phyloP scores from a whole-genome alignment of 2,113 vertebrate species.

The Terrapene triunguis region DNA sequence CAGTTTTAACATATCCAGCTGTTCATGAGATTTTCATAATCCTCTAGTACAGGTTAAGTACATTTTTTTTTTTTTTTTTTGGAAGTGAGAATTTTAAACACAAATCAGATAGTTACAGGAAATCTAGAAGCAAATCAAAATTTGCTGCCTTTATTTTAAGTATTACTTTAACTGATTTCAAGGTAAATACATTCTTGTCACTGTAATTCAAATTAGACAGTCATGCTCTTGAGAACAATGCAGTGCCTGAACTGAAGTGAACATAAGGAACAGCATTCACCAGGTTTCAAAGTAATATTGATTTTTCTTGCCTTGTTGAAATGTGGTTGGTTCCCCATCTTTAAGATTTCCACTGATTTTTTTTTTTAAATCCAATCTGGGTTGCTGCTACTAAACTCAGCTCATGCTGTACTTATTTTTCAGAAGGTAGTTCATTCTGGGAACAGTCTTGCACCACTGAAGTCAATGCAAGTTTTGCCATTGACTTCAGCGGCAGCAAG shows the following conservation, averaged over 20 bases:
- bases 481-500: neutral
- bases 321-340: neutral
- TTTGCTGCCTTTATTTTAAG: neutral
- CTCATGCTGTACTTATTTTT: neutral
- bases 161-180: neutral
- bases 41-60: neutral
- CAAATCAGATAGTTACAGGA: neutral
- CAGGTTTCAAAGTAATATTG: neutral
- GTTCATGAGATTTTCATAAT: neutral
- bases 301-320: neutral
- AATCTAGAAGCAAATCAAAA: neutral
- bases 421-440: neutral
- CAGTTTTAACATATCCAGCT: neutral
- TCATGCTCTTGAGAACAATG: accelerated
- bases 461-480: neutral
- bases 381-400: neutral
- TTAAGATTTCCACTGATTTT: neutral
- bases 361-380: neutral
- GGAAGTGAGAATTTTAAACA: neutral
- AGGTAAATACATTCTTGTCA: accelerated
- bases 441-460: neutral
- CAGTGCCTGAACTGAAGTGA: neutral
- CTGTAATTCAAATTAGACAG: neutral
- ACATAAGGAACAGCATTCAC: neutral
- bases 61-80: neutral